Conservation (phyloP, 2,888 invertebrate species). For the Torymus auratus region DNA sequence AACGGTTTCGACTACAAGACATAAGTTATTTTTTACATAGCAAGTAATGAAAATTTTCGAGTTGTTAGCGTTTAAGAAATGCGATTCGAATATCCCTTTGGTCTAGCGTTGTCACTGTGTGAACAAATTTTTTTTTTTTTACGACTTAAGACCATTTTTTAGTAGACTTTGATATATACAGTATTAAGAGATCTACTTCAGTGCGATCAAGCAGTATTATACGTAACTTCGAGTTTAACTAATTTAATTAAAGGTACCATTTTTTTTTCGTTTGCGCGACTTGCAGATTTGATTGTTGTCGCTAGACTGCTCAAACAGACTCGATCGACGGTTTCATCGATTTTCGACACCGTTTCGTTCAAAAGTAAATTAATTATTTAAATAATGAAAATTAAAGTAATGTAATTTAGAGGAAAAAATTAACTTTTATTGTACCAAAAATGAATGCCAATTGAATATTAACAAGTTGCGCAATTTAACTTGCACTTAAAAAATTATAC, state of each 20-base stretch:
- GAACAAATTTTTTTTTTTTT: constrained; percentile 22
- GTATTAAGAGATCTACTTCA: constrained; percentile 73
- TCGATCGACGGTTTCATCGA: constrained; percentile 52
- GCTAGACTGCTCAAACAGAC: constrained; percentile 54
- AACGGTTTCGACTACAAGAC: constrained; percentile 21
- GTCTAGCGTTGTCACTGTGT: constrained; percentile 27
- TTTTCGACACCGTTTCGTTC: constrained; percentile 36
- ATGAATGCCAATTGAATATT: constrained; percentile 46
- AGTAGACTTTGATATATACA: constrained; percentile 68
- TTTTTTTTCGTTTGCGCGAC: constrained; percentile 35
- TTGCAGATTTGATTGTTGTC: constrained; percentile 52
- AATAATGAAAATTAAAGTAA: constrained; percentile 9
- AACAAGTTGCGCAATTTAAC: constrained; percentile 35
- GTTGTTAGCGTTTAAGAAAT: constrained; percentile 15
- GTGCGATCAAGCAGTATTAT: constrained; percentile 69
- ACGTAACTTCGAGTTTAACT: constrained; percentile 51
- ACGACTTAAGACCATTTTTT: constrained; percentile 43
- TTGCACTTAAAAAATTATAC: constrained; percentile 9
- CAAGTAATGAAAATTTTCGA: neutral
- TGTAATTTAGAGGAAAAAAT: constrained; percentile 28
- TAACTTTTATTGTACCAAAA: constrained; percentile 50
- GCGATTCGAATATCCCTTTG: constrained; percentile 17
- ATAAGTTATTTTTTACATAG: constrained; percentile 18
- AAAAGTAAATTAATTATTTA: constrained; percentile 1
- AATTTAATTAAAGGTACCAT: constrained; percentile 47